Percentiles rank a stretch among this genome's conserved stretches.
These are phyloP conservation scores for Oreotrochilus melanogaster DNA, from an alignment of 2,113 vertebrate species.

Conservation along the genomic window DNA sequence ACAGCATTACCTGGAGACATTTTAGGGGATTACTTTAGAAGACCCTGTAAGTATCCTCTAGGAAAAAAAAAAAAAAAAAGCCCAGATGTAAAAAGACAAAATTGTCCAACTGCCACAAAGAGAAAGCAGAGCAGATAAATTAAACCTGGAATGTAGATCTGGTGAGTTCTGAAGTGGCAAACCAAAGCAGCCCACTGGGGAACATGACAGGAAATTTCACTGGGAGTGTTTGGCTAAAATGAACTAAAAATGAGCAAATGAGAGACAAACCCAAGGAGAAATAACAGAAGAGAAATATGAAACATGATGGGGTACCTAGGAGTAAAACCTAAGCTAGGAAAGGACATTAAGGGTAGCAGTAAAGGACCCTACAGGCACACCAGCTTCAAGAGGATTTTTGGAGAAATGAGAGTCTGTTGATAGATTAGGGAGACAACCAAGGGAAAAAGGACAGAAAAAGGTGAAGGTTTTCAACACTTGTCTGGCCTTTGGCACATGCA, in stretches of 20 bases:
- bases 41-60: not conserved
- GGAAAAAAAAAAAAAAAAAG: no score
- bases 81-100: not conserved
- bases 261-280: not conserved
- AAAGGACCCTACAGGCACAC: not conserved
- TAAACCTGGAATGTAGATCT: not conserved
- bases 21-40: not conserved
- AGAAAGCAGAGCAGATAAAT: not conserved
- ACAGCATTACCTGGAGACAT: accelerated
- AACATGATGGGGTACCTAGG: not conserved
- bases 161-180: not conserved
- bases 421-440: not conserved
- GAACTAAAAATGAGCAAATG: not conserved
- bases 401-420: not conserved
- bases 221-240: not conserved
- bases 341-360: not conserved
- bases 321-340: not conserved
- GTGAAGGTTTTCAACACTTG: not conserved
- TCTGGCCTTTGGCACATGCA: not conserved
- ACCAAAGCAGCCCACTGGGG: not conserved
- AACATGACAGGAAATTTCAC: not conserved
- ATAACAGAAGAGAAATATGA: not conserved
- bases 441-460: not conserved
- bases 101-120: not conserved
- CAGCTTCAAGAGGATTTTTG: not conserved